These are phyloP conservation scores for Phataginus tricuspis DNA, from an alignment of 2,797 vertebrate species.

Conservation along the genomic window DNA sequence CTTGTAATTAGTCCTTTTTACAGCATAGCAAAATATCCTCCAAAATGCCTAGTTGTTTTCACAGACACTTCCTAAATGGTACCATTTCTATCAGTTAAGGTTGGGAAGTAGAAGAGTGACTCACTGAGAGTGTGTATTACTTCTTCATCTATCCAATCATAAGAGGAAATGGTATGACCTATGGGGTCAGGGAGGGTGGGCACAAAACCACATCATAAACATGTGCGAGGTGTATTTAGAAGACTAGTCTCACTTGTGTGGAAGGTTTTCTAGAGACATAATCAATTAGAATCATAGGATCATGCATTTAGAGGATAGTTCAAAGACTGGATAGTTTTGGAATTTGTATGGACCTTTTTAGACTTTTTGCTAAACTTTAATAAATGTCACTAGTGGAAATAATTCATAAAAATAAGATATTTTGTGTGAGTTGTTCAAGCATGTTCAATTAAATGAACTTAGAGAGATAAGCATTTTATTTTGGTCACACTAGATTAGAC, in stretches of 20 bases:
- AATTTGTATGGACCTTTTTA: slow-evolving; percentile 18
- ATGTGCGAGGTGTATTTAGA: not conserved
- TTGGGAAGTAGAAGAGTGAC: not conserved
- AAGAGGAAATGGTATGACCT: not conserved
- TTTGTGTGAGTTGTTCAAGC: not conserved
- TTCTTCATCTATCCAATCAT: not conserved
- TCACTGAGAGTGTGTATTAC: not conserved
- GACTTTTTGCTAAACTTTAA: slow-evolving; percentile 19
- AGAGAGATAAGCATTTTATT: not conserved
- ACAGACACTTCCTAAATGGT: not conserved
- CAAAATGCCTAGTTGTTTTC: not conserved
- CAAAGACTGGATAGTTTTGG: not conserved
- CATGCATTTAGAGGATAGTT: not conserved
- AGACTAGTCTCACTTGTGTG: not conserved
- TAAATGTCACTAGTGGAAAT: slow-evolving; percentile 47
- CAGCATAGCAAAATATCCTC: not conserved
- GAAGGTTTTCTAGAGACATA: not conserved
- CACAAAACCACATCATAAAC: not conserved
- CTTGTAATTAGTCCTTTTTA: not conserved
- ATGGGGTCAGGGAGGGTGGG: not conserved
- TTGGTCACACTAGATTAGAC: not conserved
- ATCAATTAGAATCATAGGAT: not conserved
- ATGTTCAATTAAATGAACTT: not conserved
- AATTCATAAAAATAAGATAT: not conserved
- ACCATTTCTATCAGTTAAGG: not conserved